These are phyloP conservation scores for Pardalotus punctatus DNA, from an alignment of 2,113 vertebrate genomes.

Conservation along the genomic window DNA sequence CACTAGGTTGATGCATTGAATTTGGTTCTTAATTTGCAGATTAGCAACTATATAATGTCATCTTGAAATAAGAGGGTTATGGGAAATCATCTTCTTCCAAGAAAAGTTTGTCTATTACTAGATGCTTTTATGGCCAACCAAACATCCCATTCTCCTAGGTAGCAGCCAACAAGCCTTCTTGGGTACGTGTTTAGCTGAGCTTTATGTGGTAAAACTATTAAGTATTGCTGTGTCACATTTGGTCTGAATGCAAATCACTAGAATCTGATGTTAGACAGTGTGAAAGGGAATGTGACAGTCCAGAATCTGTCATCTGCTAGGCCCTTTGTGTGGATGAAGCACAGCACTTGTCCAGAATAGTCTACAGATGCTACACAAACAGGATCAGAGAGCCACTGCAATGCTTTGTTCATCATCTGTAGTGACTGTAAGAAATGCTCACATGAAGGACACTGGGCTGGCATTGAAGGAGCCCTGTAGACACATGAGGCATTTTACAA, in stretches of 20 bases:
- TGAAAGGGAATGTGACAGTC: not conserved
- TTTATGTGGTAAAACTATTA: not conserved
- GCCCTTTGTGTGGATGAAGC: conserved; percentile 21
- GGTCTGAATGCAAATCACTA: not conserved
- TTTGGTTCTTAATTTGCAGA: not conserved
- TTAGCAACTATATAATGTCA: not conserved
- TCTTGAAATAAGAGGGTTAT: not conserved
- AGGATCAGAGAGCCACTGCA: not conserved
- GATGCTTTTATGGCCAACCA: not conserved
- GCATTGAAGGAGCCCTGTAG: not conserved
- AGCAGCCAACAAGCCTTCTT: not conserved
- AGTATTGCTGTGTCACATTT: not conserved
- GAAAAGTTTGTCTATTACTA: not conserved
- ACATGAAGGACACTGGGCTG: not conserved
- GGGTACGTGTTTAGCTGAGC: not conserved
- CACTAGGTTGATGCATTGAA: fast-evolving
- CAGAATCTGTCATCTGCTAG: not conserved
- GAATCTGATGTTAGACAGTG: not conserved
- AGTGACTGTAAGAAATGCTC: not conserved
- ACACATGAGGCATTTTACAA: not conserved
- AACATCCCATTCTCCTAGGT: not conserved
- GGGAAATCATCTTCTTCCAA: not conserved
- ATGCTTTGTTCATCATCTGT: not conserved
- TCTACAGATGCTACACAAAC: not conserved
- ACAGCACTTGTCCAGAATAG: not conserved